Percentiles rank a stretch among this genome's conserved stretches.
Conservation (phyloP, 2,797 vertebrate species). For the Sebastes diploproa region DNA sequence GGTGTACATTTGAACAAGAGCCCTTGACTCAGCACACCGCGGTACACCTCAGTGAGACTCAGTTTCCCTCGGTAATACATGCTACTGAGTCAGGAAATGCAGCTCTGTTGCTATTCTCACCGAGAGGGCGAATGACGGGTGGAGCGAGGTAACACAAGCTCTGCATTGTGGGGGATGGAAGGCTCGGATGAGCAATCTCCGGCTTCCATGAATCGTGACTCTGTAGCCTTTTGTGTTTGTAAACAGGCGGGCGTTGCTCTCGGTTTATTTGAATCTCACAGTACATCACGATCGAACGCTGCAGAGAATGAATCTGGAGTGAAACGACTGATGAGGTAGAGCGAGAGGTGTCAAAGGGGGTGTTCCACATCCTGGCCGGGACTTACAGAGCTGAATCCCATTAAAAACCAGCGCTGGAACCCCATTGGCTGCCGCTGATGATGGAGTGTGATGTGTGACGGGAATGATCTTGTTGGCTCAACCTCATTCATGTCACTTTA, state of each 20-base stretch:
- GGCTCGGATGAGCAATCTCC: constrained; percentile 37
- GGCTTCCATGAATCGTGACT: constrained; percentile 40
- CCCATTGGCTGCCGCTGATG: constrained; percentile 25
- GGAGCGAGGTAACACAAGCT: constrained; percentile 28
- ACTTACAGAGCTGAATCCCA: constrained; percentile 20
- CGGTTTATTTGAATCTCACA: constrained; percentile 44
- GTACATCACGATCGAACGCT: not conserved
- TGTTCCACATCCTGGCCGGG: constrained; percentile 22
- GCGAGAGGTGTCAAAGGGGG: not conserved
- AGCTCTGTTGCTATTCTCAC: constrained; percentile 34
- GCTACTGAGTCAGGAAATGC: constrained; percentile 60
- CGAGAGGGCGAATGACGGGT: constrained; percentile 25
- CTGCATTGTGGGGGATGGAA: constrained; percentile 51
- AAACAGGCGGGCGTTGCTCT: constrained; percentile 39
- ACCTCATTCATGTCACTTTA: constrained; percentile 47
- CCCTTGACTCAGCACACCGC: constrained; percentile 59
- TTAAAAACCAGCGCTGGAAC: constrained; percentile 17
- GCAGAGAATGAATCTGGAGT: constrained; percentile 28
- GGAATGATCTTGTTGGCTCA: constrained; percentile 37
- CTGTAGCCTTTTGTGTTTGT: constrained; percentile 38
- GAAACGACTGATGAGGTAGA: constrained; percentile 16
- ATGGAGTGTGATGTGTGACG: constrained; percentile 40
- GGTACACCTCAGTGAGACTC: constrained; percentile 39
- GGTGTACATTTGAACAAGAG: constrained; percentile 39
- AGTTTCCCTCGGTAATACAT: constrained; percentile 34